Base-by-base conservation (phyloP, 2,797 vertebrate species). In the Dromococcyx pavoninus region DNA sequence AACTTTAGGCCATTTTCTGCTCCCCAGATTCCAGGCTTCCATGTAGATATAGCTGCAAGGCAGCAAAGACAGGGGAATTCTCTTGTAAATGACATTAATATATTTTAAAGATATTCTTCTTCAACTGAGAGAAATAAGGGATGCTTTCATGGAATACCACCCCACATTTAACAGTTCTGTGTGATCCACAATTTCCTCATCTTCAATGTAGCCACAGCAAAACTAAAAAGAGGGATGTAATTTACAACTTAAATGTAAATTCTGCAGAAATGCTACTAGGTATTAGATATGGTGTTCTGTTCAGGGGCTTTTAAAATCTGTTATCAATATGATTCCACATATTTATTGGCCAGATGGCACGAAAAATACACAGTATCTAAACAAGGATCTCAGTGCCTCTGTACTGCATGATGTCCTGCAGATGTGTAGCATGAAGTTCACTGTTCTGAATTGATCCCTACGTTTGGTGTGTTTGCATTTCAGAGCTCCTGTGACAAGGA, bases 401-500 rank as follows among this genome's bases (percentile, higher is more conserved):
- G 67, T 10, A 14, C 48, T 3, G 2, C 51, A 13, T 11, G 32
- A 62, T 41, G 37, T 15, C 27, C 28, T 53, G 41, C 33, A 53
- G 24, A 65, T 39, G 28, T 25, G 28, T 43, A 60, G 65, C 35
- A 37, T 2, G 8, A 67, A 54, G 13, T 53, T 57, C 28, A 43
- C 39, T 67, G 16, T 28, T 83, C 54, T 71, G 48, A 92, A 32
- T 0, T 44, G 43, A 72, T 51, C 35, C 5, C 11, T 61, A 41
- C 50, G 56, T 27, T 10, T 37, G 41, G 8, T 93, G 35, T 97
- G 51, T 91, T 97, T 89, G 69, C 50, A 7, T 97, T 98, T 37
- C 97, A 99, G 99, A 98, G 89, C 75, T 98, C 98, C 39, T 91
- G 74, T 9, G 99, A 99, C 92, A 97, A 95, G 69, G 98, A 98